These are phyloP conservation scores for Thunnus albacares DNA, from an alignment of 2,797 vertebrate genomes.

Conservation along the genomic window DNA sequence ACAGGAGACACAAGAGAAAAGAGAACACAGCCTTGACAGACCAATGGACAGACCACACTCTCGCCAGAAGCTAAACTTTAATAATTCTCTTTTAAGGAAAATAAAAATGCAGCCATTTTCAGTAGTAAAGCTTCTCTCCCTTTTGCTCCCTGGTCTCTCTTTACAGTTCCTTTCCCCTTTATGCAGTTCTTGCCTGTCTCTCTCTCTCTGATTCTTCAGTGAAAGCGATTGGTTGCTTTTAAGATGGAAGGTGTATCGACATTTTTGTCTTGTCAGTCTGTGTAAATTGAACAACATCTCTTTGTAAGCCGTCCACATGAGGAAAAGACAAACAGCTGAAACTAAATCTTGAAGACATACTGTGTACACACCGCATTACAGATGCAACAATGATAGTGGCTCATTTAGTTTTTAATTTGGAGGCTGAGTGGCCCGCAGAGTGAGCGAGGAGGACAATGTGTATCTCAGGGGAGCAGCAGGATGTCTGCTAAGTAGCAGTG, in stretches of 20 bases:
- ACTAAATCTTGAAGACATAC: slow-evolving; percentile 8
- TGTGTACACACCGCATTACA: slow-evolving; percentile 24
- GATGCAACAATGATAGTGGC: slow-evolving; percentile 52
- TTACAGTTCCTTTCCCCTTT: neutral
- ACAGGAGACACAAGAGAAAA: slow-evolving; percentile 44
- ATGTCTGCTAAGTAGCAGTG: slow-evolving; percentile 46
- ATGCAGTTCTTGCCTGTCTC: neutral
- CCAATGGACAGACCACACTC: slow-evolving; percentile 18
- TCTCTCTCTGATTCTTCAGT: slow-evolving; percentile 5
- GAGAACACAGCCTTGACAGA: slow-evolving; percentile 33
- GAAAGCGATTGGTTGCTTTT: slow-evolving; percentile 52
- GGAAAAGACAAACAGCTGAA: slow-evolving; percentile 11
- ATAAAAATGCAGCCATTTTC: slow-evolving; percentile 57
- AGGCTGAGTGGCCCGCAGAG: slow-evolving; percentile 50
- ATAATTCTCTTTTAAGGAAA: slow-evolving; percentile 72
- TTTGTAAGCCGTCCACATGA: neutral
- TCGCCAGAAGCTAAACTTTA: slow-evolving; percentile 46
- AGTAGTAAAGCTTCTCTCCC: slow-evolving; percentile 4
- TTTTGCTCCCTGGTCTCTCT: neutral
- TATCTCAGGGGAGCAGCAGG: slow-evolving; percentile 58
- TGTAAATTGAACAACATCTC: slow-evolving; percentile 12
- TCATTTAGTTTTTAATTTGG: slow-evolving; percentile 72
- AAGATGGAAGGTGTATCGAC: slow-evolving; percentile 30
- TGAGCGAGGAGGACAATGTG: slow-evolving; percentile 53
- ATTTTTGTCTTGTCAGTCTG: slow-evolving; percentile 33